A percentile compares a stretch with the other conserved stretches of the same genome.
phyloP scores from a whole-genome alignment of 2,113 vertebrate species.

The Callocephalon fimbriatum region DNA sequence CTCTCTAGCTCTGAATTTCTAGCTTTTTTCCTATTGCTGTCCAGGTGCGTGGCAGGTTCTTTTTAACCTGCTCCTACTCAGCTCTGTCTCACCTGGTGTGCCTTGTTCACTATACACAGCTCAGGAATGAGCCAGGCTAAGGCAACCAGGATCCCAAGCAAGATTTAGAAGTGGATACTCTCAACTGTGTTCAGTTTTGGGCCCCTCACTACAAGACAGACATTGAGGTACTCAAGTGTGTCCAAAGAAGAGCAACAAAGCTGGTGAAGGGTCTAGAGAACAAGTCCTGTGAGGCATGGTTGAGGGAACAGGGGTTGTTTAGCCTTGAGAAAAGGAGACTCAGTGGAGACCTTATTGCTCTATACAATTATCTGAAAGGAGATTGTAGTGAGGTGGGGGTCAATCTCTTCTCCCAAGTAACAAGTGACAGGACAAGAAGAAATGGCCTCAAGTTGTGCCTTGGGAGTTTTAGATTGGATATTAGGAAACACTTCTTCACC shows the following conservation, averaged over 20 bases:
- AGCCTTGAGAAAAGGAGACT: background rate
- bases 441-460: background rate
- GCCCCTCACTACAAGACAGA: background rate
- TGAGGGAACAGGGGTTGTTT: background rate
- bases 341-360: background rate
- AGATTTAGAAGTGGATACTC: background rate
- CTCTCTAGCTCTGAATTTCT: background rate
- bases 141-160: background rate
- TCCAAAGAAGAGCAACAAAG: background rate
- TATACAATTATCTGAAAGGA: background rate
- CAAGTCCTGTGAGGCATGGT: background rate
- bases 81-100: background rate
- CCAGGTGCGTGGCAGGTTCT: background rate
- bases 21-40: background rate
- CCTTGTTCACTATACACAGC: background rate
- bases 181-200: background rate
- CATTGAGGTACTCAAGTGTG: fast-evolving
- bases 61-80: background rate
- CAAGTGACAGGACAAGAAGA: background rate
- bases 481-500: background rate
- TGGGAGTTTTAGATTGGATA: background rate
- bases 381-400: background rate
- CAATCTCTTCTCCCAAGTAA: background rate
- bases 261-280: background rate
- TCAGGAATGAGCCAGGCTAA: background rate